Evolutionary conservation across 2,797 vertebrate genomes (phyloP).

Genomic region (Oreochromis mossambicus): DNA sequence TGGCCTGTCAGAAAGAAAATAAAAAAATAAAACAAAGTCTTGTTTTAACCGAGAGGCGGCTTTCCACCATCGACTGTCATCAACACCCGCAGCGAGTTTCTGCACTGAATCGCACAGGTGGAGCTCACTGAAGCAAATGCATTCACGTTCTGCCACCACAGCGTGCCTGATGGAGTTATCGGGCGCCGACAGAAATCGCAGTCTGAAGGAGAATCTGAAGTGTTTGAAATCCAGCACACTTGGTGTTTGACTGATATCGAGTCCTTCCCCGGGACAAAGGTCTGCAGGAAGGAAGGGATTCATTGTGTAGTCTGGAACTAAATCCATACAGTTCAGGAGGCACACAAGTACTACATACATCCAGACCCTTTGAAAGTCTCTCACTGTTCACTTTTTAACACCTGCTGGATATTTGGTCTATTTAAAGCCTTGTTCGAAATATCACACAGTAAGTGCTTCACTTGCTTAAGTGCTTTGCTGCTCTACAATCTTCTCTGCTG

Average conservation of each 20-base stretch:
- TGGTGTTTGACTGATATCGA: not conserved
- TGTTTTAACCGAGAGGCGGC: not conserved
- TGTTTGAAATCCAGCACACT: not conserved
- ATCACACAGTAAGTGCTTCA: constrained; percentile 4
- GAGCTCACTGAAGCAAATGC: not conserved
- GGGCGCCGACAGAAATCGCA: not conserved
- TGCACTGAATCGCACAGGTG: constrained; percentile 4
- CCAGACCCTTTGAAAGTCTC: not conserved
- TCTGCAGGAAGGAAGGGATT: constrained; percentile 1
- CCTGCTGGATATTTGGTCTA: constrained; percentile 4
- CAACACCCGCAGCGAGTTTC: not conserved
- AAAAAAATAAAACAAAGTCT: not conserved
- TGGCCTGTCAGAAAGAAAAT: constrained; percentile 10
- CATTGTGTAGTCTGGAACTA: not conserved
- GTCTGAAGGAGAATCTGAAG: not conserved
- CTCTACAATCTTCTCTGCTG: not conserved
- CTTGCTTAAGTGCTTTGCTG: constrained; percentile 3
- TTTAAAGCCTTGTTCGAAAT: constrained; percentile 15
- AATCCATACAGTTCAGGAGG: not conserved
- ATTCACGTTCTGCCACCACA: not conserved
- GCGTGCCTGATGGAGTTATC: constrained; percentile 9
- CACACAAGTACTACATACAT: not conserved
- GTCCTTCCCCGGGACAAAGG: not conserved
- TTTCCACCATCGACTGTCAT: constrained; percentile 11
- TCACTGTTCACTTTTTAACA: not conserved